A percentile compares a stretch with the other conserved stretches of the same genome.
These are phyloP conservation scores for Macrostomum cliftonense DNA, from an alignment of 2,888 invertebrate genomes.

Conservation along the genomic window DNA sequence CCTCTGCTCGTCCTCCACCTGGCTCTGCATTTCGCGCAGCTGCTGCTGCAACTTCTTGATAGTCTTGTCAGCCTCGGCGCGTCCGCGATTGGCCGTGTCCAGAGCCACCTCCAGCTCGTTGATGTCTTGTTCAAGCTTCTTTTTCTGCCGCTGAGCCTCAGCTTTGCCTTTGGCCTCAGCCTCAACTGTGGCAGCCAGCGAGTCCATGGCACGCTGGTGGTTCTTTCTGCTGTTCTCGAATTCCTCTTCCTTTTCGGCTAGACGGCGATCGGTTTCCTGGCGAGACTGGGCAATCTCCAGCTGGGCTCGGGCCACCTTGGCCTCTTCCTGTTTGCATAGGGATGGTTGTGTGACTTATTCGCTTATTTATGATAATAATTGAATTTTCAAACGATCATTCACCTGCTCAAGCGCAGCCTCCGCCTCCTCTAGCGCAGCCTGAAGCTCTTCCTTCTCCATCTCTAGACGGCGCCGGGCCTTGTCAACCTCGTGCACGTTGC, in stretches of 20 bases:
- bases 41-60: slow-evolving; percentile 96
- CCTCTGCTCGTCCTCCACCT: slow-evolving; percentile 92
- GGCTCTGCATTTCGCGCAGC: slow-evolving; percentile 42
- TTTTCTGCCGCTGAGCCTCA: slow-evolving; percentile 99
- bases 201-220: slow-evolving; percentile 96
- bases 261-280: slow-evolving; percentile 95
- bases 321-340: slow-evolving; percentile 55
- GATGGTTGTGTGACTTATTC: too few relatives aligned
- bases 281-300: slow-evolving; percentile 58
- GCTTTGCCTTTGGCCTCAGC: slow-evolving; percentile 98
- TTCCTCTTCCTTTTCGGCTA: slow-evolving; percentile 99
- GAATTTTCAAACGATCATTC: too few relatives aligned
- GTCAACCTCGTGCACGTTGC: slow-evolving; percentile 97
- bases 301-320: slow-evolving; percentile 73
- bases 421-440: slow-evolving; percentile 94
- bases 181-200: slow-evolving; percentile 98
- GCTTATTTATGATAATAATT: too few relatives aligned
- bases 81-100: slow-evolving; percentile 96
- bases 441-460: slow-evolving; percentile 97
- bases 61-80: slow-evolving; percentile 95
- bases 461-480: slow-evolving; percentile 94
- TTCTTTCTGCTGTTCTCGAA: slow-evolving; percentile 97
- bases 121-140: slow-evolving; percentile 99
- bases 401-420: slow-evolving; percentile 74
- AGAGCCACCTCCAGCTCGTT: slow-evolving; percentile 96